phyloP scores from a whole-genome alignment of 2,797 vertebrate species.

The Phrynocephalus vlangalii region DNA sequence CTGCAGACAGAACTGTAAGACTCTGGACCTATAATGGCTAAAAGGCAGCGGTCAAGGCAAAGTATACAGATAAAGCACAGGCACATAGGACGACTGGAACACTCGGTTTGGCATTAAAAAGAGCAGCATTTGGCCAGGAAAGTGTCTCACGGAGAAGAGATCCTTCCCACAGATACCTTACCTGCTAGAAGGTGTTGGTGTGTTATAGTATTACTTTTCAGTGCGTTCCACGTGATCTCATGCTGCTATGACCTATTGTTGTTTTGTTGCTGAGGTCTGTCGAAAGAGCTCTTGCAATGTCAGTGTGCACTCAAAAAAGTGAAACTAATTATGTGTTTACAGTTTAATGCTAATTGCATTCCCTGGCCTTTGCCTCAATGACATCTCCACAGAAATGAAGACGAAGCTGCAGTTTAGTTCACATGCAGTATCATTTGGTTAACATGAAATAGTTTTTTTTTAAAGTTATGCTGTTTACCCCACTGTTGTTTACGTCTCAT shows the following conservation, averaged over 20 bases:
- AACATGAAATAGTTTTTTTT: slow-evolving; percentile 41
- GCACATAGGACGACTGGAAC: slow-evolving; percentile 71
- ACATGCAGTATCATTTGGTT: slow-evolving; percentile 59
- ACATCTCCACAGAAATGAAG: slow-evolving; percentile 71
- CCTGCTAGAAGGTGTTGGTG: slow-evolving; percentile 74
- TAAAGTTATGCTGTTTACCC: slow-evolving; percentile 62
- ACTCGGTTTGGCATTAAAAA: slow-evolving; percentile 57
- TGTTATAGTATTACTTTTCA: slow-evolving; percentile 75
- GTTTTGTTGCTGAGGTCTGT: slow-evolving; percentile 79
- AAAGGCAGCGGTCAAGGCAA: slow-evolving; percentile 46
- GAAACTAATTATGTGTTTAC: slow-evolving; percentile 75
- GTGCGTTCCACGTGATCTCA: slow-evolving; percentile 79
- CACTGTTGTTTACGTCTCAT: slow-evolving; percentile 64
- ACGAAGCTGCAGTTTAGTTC: slow-evolving; percentile 68
- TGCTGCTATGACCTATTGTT: slow-evolving; percentile 79
- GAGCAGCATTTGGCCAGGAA: slow-evolving; percentile 64
- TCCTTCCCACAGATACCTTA: slow-evolving; percentile 64
- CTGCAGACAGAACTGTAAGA: slow-evolving; percentile 94
- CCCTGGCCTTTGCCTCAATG: slow-evolving; percentile 75
- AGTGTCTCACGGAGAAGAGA: slow-evolving; percentile 57
- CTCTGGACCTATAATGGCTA: slow-evolving; percentile 90
- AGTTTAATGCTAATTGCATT: slow-evolving; percentile 81
- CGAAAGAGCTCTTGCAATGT: slow-evolving; percentile 70
- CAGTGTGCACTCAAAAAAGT: slow-evolving; percentile 70
- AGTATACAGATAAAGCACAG: slow-evolving; percentile 76